Evolutionary conservation across 2,113 vertebrate genomes (phyloP).

Genomic region (Grammomys surdaster): DNA sequence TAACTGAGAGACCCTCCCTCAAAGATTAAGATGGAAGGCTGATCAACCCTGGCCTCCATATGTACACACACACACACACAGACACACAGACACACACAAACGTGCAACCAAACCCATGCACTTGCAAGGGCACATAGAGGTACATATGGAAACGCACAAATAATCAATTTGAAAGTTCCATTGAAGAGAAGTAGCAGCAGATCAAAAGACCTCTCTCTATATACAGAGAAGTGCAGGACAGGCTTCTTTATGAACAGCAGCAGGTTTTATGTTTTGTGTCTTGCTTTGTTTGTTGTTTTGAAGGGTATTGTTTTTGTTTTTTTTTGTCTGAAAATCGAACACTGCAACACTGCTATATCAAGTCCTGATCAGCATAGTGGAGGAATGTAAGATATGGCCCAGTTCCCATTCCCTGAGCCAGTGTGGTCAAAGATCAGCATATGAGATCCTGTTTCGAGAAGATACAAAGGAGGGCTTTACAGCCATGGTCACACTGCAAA

Average conservation of each 20-base stretch:
- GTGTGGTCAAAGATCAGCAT: not conserved
- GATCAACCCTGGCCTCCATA: not conserved
- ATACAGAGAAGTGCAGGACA: not conserved
- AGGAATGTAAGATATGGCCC: not conserved
- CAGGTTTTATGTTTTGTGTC: not conserved
- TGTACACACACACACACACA: not conserved
- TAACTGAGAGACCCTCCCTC: not conserved
- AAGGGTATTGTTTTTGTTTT: not conserved
- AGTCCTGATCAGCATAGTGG: accelerated
- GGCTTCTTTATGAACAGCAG: not conserved
- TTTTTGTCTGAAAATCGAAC: not conserved
- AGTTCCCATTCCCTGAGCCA: accelerated
- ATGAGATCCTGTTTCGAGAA: accelerated
- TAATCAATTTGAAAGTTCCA: not conserved
- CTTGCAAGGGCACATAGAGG: not conserved
- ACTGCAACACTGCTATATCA: not conserved
- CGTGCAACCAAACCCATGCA: not conserved
- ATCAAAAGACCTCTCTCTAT: not conserved
- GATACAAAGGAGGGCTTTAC: not conserved
- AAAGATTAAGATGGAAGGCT: not conserved
- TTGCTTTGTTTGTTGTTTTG: not conserved
- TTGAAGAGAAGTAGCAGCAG: not conserved
- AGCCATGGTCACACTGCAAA: not conserved
- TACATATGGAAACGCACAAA: not conserved
- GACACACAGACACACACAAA: not conserved